phyloP scores from a whole-genome alignment of 2,888 invertebrate genomes.

The Chaetogeoica ovagalla region DNA sequence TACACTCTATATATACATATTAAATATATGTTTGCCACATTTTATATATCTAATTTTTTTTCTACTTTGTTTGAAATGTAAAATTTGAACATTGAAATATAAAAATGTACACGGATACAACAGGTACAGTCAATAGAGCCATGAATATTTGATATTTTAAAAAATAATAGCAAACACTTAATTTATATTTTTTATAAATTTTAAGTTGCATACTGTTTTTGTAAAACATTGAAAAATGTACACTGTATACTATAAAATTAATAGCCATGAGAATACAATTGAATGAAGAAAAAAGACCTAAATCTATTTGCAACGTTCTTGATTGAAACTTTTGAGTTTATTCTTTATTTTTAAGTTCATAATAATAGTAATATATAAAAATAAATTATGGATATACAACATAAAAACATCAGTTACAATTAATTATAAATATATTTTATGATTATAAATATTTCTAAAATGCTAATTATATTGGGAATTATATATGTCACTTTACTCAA shows the following conservation, averaged over 20 bases:
- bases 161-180: not conserved
- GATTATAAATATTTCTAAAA: not conserved
- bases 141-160: not conserved
- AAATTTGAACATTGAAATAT: too few relatives aligned
- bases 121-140: not conserved
- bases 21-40: too few relatives aligned
- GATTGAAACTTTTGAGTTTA: not conserved
- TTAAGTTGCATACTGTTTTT: not conserved
- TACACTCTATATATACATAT: too few relatives aligned
- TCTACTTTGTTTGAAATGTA: too few relatives aligned
- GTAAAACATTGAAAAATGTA: too few relatives aligned
- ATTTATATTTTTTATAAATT: not conserved
- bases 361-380: not conserved
- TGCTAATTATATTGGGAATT: not conserved
- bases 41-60: too few relatives aligned
- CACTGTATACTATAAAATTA: not conserved
- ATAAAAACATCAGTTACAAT: not conserved
- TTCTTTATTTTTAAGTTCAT: not conserved
- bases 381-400: not conserved
- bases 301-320: not conserved
- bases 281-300: not conserved
- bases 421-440: not conserved
- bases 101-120: too few relatives aligned
- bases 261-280: not conserved
- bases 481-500: not conserved